phyloP scores from a whole-genome alignment of 2,113 vertebrate species.

The Amblyopsis rosae region DNA sequence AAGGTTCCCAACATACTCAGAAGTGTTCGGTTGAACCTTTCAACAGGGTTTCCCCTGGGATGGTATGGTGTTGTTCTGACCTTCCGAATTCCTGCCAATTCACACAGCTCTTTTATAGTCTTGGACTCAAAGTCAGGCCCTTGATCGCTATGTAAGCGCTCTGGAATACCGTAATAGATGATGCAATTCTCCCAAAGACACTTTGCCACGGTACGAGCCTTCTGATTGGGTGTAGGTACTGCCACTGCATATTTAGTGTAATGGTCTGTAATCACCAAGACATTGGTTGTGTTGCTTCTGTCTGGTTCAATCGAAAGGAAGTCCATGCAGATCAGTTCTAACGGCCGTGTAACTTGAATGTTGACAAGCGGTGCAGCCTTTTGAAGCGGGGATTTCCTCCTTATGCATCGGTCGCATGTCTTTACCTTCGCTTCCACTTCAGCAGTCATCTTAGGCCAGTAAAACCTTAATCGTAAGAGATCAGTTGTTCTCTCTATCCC shows the following conservation, averaged over 20 bases:
- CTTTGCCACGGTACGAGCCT: conserved; percentile 1
- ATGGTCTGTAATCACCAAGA: conserved; percentile 13
- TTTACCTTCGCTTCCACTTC: conserved; percentile 10
- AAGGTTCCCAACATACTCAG: conserved; percentile 30
- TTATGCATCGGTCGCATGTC: not conserved
- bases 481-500: conserved; percentile 12
- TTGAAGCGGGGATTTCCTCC: not conserved
- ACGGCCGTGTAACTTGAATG: conserved; percentile 3
- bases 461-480: not conserved
- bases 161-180: not conserved
- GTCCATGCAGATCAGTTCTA: conserved; percentile 15
- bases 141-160: conserved; percentile 6
- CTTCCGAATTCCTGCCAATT: not conserved
- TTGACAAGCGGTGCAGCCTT: conserved; percentile 9
- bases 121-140: conserved; percentile 7
- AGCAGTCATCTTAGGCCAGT: conserved; percentile 6
- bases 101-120: conserved; percentile 7
- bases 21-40: conserved; percentile 7
- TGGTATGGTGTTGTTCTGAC: not conserved
- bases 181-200: not conserved
- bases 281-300: conserved; percentile 12
- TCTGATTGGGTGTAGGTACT: conserved; percentile 8
- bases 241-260: conserved; percentile 20
- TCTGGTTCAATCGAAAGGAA: conserved; percentile 11
- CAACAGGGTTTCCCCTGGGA: conserved; percentile 1